Percentiles rank a stretch among this genome's conserved stretches.
Evolutionary conservation across 2,113 vertebrate species (phyloP).

Genomic region (Gymnocephalus cernua): DNA sequence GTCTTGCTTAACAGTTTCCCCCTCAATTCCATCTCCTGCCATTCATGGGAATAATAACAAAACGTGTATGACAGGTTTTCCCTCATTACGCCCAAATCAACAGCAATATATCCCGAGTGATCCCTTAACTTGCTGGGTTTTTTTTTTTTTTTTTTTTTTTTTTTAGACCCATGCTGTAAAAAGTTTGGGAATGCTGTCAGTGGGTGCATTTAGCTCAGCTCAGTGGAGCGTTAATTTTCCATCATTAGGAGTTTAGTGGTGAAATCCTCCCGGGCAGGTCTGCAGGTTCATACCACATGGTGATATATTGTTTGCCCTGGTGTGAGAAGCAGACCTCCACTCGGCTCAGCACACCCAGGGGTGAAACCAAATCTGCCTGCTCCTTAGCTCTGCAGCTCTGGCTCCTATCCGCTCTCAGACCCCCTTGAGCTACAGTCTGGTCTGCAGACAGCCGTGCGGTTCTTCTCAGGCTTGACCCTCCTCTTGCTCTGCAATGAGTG

Average conservation of each 20-base stretch:
- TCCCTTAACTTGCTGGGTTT: slow-evolving; percentile 26
- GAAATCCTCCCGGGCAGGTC: slow-evolving; percentile 65
- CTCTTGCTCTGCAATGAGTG: slow-evolving; percentile 32
- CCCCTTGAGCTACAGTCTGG: slow-evolving; percentile 62
- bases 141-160: background rate
- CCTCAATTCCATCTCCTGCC: slow-evolving; percentile 38
- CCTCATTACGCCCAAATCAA: slow-evolving; percentile 65
- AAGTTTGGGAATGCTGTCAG: slow-evolving; percentile 65
- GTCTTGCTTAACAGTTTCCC: slow-evolving; percentile 38
- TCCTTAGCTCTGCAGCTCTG: slow-evolving; percentile 61
- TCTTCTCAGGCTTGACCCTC: slow-evolving; percentile 67
- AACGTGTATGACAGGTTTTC: slow-evolving; percentile 57
- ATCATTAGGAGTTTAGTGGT: slow-evolving; percentile 74
- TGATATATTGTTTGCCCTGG: slow-evolving; percentile 73
- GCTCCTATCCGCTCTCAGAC: slow-evolving; percentile 65
- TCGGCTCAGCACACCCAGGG: slow-evolving; percentile 58
- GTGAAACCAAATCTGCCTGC: slow-evolving; percentile 77
- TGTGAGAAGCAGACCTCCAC: slow-evolving; percentile 72
- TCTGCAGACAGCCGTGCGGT: slow-evolving; percentile 54
- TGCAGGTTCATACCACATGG: slow-evolving; percentile 67
- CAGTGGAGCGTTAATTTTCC: slow-evolving; percentile 80
- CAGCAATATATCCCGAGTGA: slow-evolving; percentile 60
- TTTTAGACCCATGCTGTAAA: slow-evolving; percentile 52
- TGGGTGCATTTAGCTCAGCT: slow-evolving; percentile 62
- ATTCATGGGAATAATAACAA: slow-evolving; percentile 60